phyloP scores from a whole-genome alignment of 2,888 invertebrate species.

The Ecliptopera silaceata region DNA sequence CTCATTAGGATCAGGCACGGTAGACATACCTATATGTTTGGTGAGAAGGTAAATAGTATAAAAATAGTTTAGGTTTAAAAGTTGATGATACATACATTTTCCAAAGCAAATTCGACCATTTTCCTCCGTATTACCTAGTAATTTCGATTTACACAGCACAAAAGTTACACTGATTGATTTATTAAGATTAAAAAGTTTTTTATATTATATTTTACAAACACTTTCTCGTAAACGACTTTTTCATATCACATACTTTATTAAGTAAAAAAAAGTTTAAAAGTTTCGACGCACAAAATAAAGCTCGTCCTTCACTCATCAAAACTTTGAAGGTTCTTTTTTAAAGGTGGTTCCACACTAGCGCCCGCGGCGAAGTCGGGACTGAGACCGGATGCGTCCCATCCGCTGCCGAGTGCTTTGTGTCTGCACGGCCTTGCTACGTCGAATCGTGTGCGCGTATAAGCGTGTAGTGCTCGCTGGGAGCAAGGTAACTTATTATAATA shows the following conservation, averaged over 20 bases:
- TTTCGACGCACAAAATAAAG: not conserved
- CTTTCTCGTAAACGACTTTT: too few relatives aligned
- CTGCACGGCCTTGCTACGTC: slow-evolving; percentile 46
- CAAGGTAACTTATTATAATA: too few relatives aligned
- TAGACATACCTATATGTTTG: too few relatives aligned
- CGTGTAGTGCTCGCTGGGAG: slow-evolving; percentile 5
- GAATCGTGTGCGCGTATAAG: slow-evolving; percentile 34
- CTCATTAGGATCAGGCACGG: too few relatives aligned
- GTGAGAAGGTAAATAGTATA: too few relatives aligned
- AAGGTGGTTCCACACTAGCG: slow-evolving; percentile 34
- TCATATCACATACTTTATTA: too few relatives aligned
- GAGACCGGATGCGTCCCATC: slow-evolving; percentile 40
- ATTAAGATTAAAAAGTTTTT: not conserved
- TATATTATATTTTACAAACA: too few relatives aligned
- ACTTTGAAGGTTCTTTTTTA: slow-evolving; percentile 8
- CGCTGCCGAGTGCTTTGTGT: slow-evolving; percentile 30
- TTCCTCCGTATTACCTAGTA: slow-evolving; percentile 14
- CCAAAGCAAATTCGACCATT: slow-evolving; percentile 72
- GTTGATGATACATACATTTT: slow-evolving; percentile 57
- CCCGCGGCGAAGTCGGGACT: slow-evolving; percentile 37
- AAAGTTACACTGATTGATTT: not conserved
- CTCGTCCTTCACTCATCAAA: slow-evolving; percentile 7
- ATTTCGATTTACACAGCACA: not conserved
- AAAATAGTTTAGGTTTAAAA: too few relatives aligned
- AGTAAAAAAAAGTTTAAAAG: too few relatives aligned